A percentile compares a stretch with the other conserved stretches of the same genome.
phyloP scores from a whole-genome alignment of 2,113 vertebrate genomes.

The Taxidea taxus region DNA sequence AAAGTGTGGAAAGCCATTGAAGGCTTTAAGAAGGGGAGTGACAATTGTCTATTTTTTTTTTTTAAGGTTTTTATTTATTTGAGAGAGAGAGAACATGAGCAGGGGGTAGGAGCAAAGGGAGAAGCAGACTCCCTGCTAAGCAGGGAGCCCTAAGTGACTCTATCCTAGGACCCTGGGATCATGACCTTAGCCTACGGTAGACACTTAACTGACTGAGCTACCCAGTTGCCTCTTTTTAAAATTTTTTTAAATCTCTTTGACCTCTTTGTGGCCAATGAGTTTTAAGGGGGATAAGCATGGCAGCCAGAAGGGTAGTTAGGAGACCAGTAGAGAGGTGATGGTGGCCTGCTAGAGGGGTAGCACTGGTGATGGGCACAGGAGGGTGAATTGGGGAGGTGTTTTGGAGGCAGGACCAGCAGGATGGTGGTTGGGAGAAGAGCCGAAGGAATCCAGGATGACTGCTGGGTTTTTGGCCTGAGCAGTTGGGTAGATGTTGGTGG shows the following conservation, averaged over 20 bases:
- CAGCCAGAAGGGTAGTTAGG: neutral
- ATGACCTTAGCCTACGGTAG: neutral
- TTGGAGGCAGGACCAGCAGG: neutral
- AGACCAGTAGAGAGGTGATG: neutral
- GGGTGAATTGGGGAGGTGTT: neutral
- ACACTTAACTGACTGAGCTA: neutral
- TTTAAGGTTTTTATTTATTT: too few species aligned
- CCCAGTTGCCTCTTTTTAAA: neutral
- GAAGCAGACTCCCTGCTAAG: too few species aligned
- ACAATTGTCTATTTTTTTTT: neutral
- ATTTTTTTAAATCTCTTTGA: neutral
- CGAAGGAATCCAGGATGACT: neutral
- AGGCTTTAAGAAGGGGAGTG: neutral
- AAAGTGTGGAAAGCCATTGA: neutral
- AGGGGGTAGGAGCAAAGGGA: too few species aligned
- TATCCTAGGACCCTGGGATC: neutral
- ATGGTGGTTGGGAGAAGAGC: neutral
- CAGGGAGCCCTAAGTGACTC: too few species aligned
- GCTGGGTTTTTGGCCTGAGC: conserved; percentile 17
- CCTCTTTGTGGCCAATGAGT: neutral
- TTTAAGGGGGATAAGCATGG: neutral
- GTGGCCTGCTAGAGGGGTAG: neutral
- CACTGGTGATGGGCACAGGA: neutral
- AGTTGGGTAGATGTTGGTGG: neutral
- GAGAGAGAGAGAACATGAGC: too few species aligned